These are phyloP conservation scores for Pachypeltis micranthus DNA, from an alignment of 1,140 invertebrate genomes.

Conservation along the genomic window DNA sequence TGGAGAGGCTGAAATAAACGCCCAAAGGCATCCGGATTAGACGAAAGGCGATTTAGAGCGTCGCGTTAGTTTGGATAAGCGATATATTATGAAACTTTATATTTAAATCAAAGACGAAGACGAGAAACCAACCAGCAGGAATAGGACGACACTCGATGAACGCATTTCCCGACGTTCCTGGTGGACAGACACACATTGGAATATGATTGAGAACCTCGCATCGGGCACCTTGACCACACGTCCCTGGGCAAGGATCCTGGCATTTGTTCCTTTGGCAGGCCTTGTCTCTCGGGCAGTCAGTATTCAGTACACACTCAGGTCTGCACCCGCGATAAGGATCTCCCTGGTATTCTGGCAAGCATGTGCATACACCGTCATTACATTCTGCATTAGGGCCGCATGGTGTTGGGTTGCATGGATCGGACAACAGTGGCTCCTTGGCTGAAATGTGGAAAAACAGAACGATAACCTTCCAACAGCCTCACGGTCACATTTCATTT, in stretches of 20 bases:
- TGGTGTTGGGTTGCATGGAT: slow-evolving; percentile 43
- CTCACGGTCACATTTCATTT: too few species aligned
- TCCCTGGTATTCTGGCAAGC: slow-evolving; percentile 52
- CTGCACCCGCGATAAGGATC: slow-evolving; percentile 60
- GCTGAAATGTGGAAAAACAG: slow-evolving; percentile 40
- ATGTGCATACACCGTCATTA: slow-evolving; percentile 51
- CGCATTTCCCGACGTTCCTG: slow-evolving; percentile 38
- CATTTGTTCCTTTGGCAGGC: slow-evolving; percentile 64
- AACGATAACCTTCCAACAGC: slow-evolving; percentile 17
- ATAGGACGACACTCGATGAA: slow-evolving; percentile 25
- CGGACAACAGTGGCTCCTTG: slow-evolving; percentile 27
- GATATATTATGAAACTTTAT: too few species aligned
- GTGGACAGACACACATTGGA: slow-evolving; percentile 36
- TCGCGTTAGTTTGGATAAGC: too few species aligned
- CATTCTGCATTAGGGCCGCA: slow-evolving; percentile 56
- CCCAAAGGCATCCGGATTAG: too few species aligned
- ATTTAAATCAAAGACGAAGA: too few species aligned
- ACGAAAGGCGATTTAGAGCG: too few species aligned
- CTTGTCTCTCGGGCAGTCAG: slow-evolving; percentile 53
- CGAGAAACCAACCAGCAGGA: slow-evolving; percentile 23
- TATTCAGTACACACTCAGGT: slow-evolving; percentile 57
- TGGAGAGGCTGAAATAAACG: slow-evolving; percentile 19
- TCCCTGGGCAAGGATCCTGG: slow-evolving; percentile 46
- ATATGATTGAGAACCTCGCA: slow-evolving; percentile 36
- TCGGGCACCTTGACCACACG: slow-evolving; percentile 34